These are phyloP conservation scores for Cryptocephalus primarius DNA, from an alignment of 2,888 invertebrate species.

Conservation along the genomic window DNA sequence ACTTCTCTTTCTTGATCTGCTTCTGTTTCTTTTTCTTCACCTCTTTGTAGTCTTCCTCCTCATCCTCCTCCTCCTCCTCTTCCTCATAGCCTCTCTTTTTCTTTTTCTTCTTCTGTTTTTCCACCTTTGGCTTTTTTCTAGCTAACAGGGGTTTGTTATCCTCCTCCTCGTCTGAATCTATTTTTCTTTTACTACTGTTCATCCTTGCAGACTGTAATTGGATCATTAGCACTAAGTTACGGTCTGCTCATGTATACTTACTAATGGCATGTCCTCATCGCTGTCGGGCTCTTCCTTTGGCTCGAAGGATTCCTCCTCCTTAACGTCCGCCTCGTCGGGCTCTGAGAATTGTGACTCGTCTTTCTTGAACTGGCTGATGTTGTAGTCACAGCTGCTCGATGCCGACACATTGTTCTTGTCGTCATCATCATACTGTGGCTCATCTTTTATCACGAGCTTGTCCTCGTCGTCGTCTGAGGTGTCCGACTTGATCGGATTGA, in stretches of 20 bases:
- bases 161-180: constrained; percentile 50
- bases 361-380: constrained; percentile 53
- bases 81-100: constrained; percentile 29
- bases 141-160: constrained; percentile 58
- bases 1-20: constrained; percentile 27
- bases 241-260: constrained; percentile 32
- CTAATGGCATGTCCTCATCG: constrained; percentile 68
- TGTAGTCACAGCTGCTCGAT: constrained; percentile 63
- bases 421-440: constrained; percentile 25
- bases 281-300: constrained; percentile 36
- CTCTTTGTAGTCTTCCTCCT: constrained; percentile 42
- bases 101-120: constrained; percentile 44
- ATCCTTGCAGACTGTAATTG: constrained; percentile 22
- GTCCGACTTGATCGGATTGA: constrained; percentile 9
- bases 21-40: constrained; percentile 40
- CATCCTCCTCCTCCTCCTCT: constrained; percentile 47
- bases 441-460: constrained; percentile 34
- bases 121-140: constrained; percentile 56
- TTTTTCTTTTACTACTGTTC: constrained; percentile 37
- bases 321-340: constrained; percentile 26
- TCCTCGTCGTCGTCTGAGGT: constrained; percentile 34
- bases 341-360: constrained; percentile 36
- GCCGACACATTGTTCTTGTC: constrained; percentile 38
- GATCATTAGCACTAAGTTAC: not conserved
- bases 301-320: constrained; percentile 31